Percentiles rank a stretch among this genome's conserved stretches.
Evolutionary conservation across 2,113 vertebrate species (phyloP).

Genomic region (Saccopteryx bilineata): DNA sequence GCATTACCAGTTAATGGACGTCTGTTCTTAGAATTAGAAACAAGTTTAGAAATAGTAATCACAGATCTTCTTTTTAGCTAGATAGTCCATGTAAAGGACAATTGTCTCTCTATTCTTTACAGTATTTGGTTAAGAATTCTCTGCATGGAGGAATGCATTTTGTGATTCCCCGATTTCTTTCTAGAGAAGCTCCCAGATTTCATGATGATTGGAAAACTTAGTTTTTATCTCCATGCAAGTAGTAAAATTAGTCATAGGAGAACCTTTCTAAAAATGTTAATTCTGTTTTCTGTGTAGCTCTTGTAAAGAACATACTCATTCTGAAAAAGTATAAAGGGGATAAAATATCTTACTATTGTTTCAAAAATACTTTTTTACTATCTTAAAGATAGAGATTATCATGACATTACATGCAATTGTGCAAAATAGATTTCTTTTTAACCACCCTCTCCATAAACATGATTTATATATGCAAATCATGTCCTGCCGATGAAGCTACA

Average conservation of each 20-base stretch:
- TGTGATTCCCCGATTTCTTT: not conserved
- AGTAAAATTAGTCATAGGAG: not conserved
- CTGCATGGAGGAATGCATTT: not conserved
- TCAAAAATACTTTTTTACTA: not conserved
- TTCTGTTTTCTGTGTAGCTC: not conserved
- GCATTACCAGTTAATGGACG: not conserved
- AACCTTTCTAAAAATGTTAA: not conserved
- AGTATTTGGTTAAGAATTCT: constrained; percentile 21
- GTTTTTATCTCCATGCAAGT: not conserved
- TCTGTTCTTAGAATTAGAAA: not conserved
- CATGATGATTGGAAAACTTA: not conserved
- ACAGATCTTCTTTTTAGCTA: not conserved
- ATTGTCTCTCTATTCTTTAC: not conserved
- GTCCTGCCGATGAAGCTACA: not conserved
- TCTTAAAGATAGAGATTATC: not conserved
- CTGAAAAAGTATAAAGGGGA: not conserved
- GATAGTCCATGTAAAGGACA: not conserved
- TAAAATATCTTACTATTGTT: not conserved
- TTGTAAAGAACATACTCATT: not conserved
- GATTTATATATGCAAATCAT: not conserved
- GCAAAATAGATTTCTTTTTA: not conserved
- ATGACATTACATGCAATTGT: not conserved
- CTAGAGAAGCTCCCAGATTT: not conserved
- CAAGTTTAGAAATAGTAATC: not conserved
- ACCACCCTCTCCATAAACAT: not conserved